These are phyloP conservation scores for Microtus richardsoni DNA, from an alignment of 2,113 vertebrate genomes.

Conservation along the genomic window DNA sequence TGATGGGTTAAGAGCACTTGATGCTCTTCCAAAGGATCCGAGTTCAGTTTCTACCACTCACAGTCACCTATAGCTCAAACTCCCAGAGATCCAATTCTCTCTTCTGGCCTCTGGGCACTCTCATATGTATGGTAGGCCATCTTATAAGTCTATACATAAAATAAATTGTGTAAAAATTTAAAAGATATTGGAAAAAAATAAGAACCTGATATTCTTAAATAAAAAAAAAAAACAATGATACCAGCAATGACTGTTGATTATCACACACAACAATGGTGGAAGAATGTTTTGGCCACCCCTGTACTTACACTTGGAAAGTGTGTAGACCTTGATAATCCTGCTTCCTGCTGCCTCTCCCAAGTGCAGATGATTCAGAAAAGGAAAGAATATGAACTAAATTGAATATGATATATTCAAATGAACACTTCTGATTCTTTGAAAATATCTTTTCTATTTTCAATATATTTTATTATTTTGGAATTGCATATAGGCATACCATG, in stretches of 20 bases:
- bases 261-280: accelerated
- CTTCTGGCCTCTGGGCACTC: not conserved
- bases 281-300: not conserved
- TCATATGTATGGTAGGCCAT: not conserved
- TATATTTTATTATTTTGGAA: not conserved
- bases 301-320: too few species aligned
- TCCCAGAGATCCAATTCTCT: not conserved
- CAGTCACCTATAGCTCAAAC: not conserved
- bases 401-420: not conserved
- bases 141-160: not conserved
- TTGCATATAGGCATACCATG: not conserved
- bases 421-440: not conserved
- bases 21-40: not conserved
- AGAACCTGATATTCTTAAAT: not conserved
- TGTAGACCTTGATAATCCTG: too few species aligned
- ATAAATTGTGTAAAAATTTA: not conserved
- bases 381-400: not conserved
- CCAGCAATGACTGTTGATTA: not conserved
- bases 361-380: not conserved
- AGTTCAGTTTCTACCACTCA: not conserved
- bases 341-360: not conserved
- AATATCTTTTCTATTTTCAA: not conserved
- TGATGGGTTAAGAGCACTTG: not conserved
- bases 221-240: not conserved
- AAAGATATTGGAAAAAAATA: not conserved